Base-by-base conservation (phyloP, 2,888 invertebrate species). In the Meta bourneti region DNA sequence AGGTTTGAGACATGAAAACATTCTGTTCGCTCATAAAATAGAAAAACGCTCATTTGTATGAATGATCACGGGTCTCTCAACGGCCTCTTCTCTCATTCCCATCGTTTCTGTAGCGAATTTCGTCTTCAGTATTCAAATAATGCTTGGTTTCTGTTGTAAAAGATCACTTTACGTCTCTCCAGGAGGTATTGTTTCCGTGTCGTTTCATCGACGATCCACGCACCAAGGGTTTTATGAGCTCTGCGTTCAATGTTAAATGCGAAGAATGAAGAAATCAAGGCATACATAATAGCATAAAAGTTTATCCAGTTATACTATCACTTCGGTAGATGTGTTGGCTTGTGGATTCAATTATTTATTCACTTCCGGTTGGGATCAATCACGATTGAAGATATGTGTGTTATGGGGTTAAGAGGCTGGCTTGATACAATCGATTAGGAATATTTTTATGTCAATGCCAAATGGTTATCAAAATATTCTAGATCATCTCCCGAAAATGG, bases 171-270 rank as follows among this genome's bases (percentile, higher is more conserved):
- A 48, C 51, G 19, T 8, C 34, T 34, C 49, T 75, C 4, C 11
- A 75, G 16, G 13, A 78, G 78, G 78, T 54, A 78, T 78, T 77
- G 52, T 54, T 78, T 78, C 78, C 78, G 54, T 54, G 20, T 11
- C 51, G 78, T 52, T 78, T 78, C 74, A 20, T 74, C 74, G 48
- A 34, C 20, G 74, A 74, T 74, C 48, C 78, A 78, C 78, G 52
- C 78, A 78, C 51, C 54, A 52, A n/a, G 54, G 52, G 19, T 48
- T 78, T 78, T 78, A 52, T 8, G 78, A 61, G 11, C 61, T 16
- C 13, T 61, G 61, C 61, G 61, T 61, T 16, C 61, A 61, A 61
- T 61, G 61, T 6, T 61, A 61, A 61, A 61, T 61, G 16, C 61
- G 9, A 61, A 5, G 7, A 9, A 61, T 9, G 61, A 9, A 16